Evolutionary conservation across 2,888 invertebrate species (phyloP), one percentile per base, ranked within the genome.

Genomic region (Papilio protenor): DNA sequence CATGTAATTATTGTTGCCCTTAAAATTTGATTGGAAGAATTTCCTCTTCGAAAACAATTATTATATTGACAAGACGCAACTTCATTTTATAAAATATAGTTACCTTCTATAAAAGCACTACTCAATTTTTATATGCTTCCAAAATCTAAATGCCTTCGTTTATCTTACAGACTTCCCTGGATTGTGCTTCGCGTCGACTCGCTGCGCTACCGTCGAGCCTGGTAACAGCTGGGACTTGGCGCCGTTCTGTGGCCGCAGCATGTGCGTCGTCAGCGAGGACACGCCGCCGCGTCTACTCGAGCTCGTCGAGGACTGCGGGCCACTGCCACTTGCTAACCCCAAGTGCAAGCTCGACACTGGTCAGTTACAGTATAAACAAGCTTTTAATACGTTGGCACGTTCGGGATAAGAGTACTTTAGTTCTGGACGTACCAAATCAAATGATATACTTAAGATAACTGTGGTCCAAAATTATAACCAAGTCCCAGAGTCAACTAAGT

Each of bases 181-280:
- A 59, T 96, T 97, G 96, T 98, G 98, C 88, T 98, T 98, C 93
- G 98, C 98, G 0, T 98, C 98, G 10, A 98, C 98, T 77, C 96
- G 96, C 78, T 98, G 98, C 91, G 97, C 98, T 61, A 98, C 98
- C 18, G 97, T 98, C 75, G 98, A 98, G 88, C 97, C 98, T 3
- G 97, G 97, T 80, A 96, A 98, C 92, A 95, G 96, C 79, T 98
- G 98, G 98, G 98, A 98, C 77, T 91, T 98, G 84, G 95, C 97
- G 2, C 98, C 98, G 8, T 98, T 98, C 96, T 98, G 98, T 87
- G 98, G 98, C n/a, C 96, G 97, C 83, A 97, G 98, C 85, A 98
- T 97, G 77, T 98, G 98, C 92, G 97, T 98, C 5, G 95, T 96
- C 83, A 96, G 97, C 82, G 97, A 97, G 82, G 97, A 97, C 88